Evolutionary conservation across 1,140 invertebrate genomes (phyloP).

Genomic region (Oppia nitens): DNA sequence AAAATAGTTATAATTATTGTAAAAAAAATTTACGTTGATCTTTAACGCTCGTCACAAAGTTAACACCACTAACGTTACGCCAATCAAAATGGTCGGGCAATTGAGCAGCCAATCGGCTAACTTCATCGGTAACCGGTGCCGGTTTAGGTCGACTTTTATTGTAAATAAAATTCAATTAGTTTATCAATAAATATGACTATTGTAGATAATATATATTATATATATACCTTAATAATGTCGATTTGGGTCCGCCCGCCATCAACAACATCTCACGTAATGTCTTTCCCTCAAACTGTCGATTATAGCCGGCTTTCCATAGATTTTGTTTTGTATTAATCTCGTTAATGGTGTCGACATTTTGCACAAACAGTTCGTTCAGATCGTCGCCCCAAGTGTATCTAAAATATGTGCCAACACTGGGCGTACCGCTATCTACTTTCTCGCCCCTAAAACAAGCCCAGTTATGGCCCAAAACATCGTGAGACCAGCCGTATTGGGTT

Average conservation of each 20-base stretch:
- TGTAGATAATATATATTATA: not conserved
- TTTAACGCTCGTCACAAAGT: constrained; percentile 36
- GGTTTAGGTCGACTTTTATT: constrained; percentile 10
- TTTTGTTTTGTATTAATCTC: constrained; percentile 31
- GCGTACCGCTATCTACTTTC: constrained; percentile 17
- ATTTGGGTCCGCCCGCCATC: constrained; percentile 28
- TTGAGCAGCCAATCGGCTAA: constrained; percentile 17
- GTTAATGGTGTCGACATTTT: too few relatives aligned
- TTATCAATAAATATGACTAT: not conserved
- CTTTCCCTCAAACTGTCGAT: constrained; percentile 28
- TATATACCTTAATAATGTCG: constrained; percentile 24
- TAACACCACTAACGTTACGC: constrained; percentile 34
- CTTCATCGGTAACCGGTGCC: constrained; percentile 13
- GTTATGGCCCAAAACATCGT: constrained; percentile 30
- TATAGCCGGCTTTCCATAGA: constrained; percentile 31
- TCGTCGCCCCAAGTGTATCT: too few relatives aligned
- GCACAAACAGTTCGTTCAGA: too few relatives aligned
- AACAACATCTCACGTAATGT: constrained; percentile 26
- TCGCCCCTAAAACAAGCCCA: constrained; percentile 31
- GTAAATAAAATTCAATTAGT: not conserved
- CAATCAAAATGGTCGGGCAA: constrained; percentile 36
- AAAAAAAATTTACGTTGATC: constrained; percentile 28
- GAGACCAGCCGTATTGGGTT: constrained; percentile 32
- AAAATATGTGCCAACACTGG: constrained; percentile 16
- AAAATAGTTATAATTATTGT: too few relatives aligned